A percentile compares a stretch with the other conserved stretches of the same genome.
These are phyloP conservation scores for Pelagia noctiluca DNA, from an alignment of 30 jellyfish, hydroid and myxozoan genomes.

Conservation along the genomic window DNA sequence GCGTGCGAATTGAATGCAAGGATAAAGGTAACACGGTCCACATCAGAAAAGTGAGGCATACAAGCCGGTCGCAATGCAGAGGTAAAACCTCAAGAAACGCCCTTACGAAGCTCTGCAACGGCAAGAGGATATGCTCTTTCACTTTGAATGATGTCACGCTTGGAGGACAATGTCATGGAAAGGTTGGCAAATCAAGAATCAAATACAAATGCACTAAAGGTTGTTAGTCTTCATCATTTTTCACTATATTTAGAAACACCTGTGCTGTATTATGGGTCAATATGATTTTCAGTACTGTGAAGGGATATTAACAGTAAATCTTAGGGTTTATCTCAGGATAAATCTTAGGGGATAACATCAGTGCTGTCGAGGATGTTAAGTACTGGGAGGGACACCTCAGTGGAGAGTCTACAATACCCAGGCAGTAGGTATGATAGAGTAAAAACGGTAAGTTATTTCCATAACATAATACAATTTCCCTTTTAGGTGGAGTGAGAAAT, in stretches of 20 bases:
- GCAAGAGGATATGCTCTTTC: constrained; percentile 60
- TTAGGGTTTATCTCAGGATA: too few relatives aligned
- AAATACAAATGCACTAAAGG: constrained; percentile 81
- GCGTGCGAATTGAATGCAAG: constrained; percentile 51
- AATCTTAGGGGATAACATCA: too few relatives aligned
- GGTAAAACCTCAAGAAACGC: constrained; percentile 58
- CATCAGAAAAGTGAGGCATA: constrained; percentile 65
- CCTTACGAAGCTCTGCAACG: constrained; percentile 64
- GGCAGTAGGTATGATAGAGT: too few relatives aligned
- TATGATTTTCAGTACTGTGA: too few relatives aligned
- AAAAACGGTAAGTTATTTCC: too few relatives aligned
- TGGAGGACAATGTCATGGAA: constrained; percentile 68
- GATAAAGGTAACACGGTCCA: constrained; percentile 52
- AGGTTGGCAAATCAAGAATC: constrained; percentile 61
- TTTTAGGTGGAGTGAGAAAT: constrained; percentile 55
- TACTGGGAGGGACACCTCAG: too few relatives aligned
- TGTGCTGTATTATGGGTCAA: too few relatives aligned
- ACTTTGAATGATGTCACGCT: constrained; percentile 56
- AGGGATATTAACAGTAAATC: too few relatives aligned
- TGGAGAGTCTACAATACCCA: too few relatives aligned
- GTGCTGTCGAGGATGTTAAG: too few relatives aligned
- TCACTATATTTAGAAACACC: too few relatives aligned
- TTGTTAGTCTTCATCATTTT: not conserved
- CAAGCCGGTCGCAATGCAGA: constrained; percentile 62
- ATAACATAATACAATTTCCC: too few relatives aligned